Conservation (phyloP, 2,888 invertebrate species). For the Hypercompe scribonia region DNA sequence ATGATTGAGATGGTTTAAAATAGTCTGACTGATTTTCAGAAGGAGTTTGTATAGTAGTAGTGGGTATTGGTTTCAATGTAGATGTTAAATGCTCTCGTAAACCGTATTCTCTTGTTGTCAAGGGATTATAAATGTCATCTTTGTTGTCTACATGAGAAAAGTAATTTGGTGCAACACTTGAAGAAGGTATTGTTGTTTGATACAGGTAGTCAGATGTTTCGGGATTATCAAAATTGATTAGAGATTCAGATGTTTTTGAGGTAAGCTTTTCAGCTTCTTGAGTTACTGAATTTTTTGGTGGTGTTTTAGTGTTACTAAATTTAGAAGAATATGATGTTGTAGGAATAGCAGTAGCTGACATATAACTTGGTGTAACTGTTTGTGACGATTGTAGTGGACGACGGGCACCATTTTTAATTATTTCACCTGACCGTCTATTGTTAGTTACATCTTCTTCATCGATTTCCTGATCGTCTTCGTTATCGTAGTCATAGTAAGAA, state of each 20-base stretch:
- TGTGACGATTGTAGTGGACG: constrained; percentile 8
- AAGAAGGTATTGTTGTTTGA: background rate
- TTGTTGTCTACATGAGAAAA: background rate
- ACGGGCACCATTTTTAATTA: background rate
- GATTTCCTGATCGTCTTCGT: constrained; percentile 23
- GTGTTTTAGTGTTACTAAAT: constrained; percentile 28
- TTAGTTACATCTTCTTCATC: constrained; percentile 6
- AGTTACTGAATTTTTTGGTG: constrained; percentile 6
- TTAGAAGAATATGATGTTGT: constrained; percentile 35
- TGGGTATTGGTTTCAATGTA: background rate
- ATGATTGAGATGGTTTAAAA: background rate
- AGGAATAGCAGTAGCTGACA: constrained; percentile 42
- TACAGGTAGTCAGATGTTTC: background rate
- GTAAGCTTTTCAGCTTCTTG: background rate
- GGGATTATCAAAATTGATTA: background rate
- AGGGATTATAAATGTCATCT: background rate
- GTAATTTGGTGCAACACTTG: background rate
- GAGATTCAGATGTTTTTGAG: background rate
- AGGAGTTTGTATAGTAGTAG: background rate
- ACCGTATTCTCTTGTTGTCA: background rate
- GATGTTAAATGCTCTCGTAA: background rate
- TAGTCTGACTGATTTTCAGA: background rate
- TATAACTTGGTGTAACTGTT: constrained; percentile 18
- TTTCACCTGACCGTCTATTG: constrained; percentile 2
- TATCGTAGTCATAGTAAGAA: constrained; percentile 31